phyloP scores from a whole-genome alignment of 2,113 vertebrate species.

The Malurus melanocephalus region DNA sequence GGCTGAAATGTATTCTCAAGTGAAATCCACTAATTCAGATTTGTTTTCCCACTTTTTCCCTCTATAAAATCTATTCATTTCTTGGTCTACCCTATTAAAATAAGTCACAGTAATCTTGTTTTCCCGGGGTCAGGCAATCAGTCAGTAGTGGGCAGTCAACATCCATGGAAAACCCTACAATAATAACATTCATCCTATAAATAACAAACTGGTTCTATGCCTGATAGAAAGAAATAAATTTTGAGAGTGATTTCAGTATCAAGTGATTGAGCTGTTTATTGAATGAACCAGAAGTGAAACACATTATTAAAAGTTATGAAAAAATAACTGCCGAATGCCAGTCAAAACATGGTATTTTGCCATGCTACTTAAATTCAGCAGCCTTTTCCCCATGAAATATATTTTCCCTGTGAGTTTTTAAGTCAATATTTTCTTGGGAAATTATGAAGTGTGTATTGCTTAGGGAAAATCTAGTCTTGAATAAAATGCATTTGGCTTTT shows the following conservation, averaged over 20 bases:
- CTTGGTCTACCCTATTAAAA: not conserved
- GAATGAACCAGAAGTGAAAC: conserved; percentile 17
- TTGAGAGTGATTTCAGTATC: conserved; percentile 14
- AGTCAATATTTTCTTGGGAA: conserved; percentile 17
- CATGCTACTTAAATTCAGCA: conserved; percentile 8
- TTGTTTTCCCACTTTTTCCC: not conserved
- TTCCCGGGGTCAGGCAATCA: not conserved
- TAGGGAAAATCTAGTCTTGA: not conserved
- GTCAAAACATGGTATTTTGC: conserved; percentile 27
- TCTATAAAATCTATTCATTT: not conserved
- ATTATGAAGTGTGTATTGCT: not conserved
- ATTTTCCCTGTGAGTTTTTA: conserved; percentile 22
- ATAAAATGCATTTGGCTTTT: not conserved
- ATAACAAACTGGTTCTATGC: not conserved
- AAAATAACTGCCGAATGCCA: conserved; percentile 25
- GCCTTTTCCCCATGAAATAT: not conserved
- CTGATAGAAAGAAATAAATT: conserved; percentile 27
- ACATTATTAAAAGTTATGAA: conserved; percentile 50
- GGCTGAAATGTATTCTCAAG: not conserved
- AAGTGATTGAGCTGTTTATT: conserved; percentile 36
- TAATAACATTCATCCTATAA: not conserved
- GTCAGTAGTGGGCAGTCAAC: conserved; percentile 5
- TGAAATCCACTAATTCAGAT: not conserved
- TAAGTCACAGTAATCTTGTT: not conserved
- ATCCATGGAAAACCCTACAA: not conserved